A percentile compares a stretch with the other conserved stretches of the same genome.
Conservation (phyloP, 2,797 vertebrate genomes). For the Liasis olivaceus region DNA sequence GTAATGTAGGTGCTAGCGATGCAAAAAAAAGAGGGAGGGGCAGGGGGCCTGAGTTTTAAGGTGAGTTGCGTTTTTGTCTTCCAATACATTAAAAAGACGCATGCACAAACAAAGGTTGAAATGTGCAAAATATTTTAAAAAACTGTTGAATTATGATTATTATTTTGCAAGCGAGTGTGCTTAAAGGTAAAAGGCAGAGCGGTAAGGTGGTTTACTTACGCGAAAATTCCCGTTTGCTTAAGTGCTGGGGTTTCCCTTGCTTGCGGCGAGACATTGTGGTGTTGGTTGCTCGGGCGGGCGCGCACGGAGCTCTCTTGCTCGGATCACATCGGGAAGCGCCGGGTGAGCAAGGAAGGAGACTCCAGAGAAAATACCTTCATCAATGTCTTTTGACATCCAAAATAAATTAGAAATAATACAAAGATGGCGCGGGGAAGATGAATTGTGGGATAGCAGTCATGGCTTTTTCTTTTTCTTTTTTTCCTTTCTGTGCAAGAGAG, state of each 20-base stretch:
- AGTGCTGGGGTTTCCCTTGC: slow-evolving; percentile 99
- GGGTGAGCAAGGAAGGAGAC: slow-evolving; percentile 92
- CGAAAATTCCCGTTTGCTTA: slow-evolving; percentile 99
- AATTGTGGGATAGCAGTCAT: slow-evolving; percentile 98
- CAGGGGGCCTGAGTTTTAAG: background rate
- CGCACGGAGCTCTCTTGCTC: slow-evolving; percentile 79
- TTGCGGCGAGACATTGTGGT: slow-evolving; percentile 99
- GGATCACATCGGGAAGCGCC: slow-evolving; percentile 97
- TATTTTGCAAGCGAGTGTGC: slow-evolving; percentile 47
- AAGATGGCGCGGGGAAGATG: slow-evolving; percentile 98
- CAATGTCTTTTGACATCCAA: slow-evolving; percentile 98
- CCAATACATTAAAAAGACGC: background rate
- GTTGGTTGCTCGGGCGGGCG: slow-evolving; percentile 76
- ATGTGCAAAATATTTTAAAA: background rate
- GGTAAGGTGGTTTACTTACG: slow-evolving; percentile 84
- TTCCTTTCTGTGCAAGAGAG: slow-evolving; percentile 46
- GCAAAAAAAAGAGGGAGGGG: background rate
- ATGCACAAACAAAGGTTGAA: background rate
- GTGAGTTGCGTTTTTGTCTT: slow-evolving; percentile 21
- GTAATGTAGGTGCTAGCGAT: background rate
- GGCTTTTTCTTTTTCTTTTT: slow-evolving; percentile 79
- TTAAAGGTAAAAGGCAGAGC: slow-evolving; percentile 53
- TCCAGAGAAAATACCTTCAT: slow-evolving; percentile 98
- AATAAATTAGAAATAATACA: slow-evolving; percentile 99
- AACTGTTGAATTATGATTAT: slow-evolving; percentile 14